Conservation (phyloP, 2,113 vertebrate species). For the Nannobrachium achirus region DNA sequence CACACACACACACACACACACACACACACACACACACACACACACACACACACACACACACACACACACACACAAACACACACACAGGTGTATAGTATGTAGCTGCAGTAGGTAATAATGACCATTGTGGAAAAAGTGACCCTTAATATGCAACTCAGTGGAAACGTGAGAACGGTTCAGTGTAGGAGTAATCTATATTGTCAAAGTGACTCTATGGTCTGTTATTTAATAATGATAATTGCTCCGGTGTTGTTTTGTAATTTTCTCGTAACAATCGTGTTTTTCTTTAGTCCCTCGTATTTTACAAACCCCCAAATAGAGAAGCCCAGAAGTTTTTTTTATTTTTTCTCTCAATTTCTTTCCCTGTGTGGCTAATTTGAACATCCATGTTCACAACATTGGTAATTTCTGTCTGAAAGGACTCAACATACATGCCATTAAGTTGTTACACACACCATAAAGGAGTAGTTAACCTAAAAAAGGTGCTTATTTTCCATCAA, state of each 20-base stretch:
- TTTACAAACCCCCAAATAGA: slow-evolving; percentile 26
- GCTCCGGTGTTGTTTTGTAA: slow-evolving; percentile 55
- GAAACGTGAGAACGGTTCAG: slow-evolving; percentile 74
- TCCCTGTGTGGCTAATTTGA: no score
- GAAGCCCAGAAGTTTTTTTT: slow-evolving; percentile 50
- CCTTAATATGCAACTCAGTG: slow-evolving; percentile 83
- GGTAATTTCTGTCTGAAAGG: slow-evolving; percentile 22
- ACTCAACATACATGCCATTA: slow-evolving; percentile 30
- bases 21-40: not conserved
- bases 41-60: slow-evolving; percentile 42
- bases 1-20: not conserved
- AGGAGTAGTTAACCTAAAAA: no score
- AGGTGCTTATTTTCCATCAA: no score
- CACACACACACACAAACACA: no score
- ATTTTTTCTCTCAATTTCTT: no score
- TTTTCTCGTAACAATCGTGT: slow-evolving; percentile 34
- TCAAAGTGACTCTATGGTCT: slow-evolving; percentile 73
- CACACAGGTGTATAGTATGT: slow-evolving; percentile 72
- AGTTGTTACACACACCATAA: slow-evolving; percentile 34
- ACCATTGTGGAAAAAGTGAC: slow-evolving; percentile 79
- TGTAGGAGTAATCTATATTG: slow-evolving; percentile 73
- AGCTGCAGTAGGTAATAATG: slow-evolving; percentile 78
- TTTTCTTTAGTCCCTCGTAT: slow-evolving; percentile 25
- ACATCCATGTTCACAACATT: not conserved
- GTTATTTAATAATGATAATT: slow-evolving; percentile 67